A percentile compares a stretch with the other conserved stretches of the same genome.
phyloP scores from a whole-genome alignment of 2,888 invertebrate genomes.

The Drosophila robusta region DNA sequence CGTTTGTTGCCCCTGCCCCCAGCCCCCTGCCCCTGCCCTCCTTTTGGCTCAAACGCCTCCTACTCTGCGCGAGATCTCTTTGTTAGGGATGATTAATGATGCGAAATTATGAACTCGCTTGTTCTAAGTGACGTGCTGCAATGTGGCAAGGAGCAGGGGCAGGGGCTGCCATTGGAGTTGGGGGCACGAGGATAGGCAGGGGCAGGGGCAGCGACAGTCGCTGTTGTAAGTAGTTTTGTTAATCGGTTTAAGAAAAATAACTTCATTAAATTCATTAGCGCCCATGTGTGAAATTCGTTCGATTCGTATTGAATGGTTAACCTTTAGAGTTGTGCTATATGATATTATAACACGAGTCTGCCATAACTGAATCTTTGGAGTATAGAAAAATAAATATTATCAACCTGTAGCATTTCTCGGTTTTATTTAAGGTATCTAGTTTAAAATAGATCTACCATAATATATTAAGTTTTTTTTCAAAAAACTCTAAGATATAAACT shows the following conservation, averaged over 20 bases:
- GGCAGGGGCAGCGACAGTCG: slow-evolving; percentile 1
- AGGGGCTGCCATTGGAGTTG: neutral
- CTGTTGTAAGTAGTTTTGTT: slow-evolving; percentile 73
- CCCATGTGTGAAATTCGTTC: slow-evolving; percentile 83
- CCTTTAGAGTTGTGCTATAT: slow-evolving; percentile 6
- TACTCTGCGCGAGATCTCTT: slow-evolving; percentile 52
- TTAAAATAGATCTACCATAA: no score
- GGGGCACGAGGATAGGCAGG: slow-evolving; percentile 3
- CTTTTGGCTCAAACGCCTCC: slow-evolving; percentile 1
- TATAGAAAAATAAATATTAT: no score
- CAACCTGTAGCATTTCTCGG: no score
- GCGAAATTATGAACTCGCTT: slow-evolving; percentile 82
- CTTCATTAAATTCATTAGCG: slow-evolving; percentile 84
- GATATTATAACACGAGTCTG: neutral
- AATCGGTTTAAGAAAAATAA: slow-evolving; percentile 82
- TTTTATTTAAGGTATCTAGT: no score
- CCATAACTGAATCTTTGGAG: no score
- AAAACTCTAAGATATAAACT: no score
- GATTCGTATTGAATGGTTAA: slow-evolving; percentile 61
- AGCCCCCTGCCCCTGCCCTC: neutral
- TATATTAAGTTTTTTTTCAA: no score
- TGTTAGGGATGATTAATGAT: slow-evolving; percentile 80
- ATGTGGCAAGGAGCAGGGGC: slow-evolving; percentile 21
- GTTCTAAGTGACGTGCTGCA: slow-evolving; percentile 69
- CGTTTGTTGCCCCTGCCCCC: neutral